Evolutionary conservation across 53 echinoderm and acorn worm species (phyloP), one percentile per base, ranked within the genome.

Genomic region (Astropecten irregularis): DNA sequence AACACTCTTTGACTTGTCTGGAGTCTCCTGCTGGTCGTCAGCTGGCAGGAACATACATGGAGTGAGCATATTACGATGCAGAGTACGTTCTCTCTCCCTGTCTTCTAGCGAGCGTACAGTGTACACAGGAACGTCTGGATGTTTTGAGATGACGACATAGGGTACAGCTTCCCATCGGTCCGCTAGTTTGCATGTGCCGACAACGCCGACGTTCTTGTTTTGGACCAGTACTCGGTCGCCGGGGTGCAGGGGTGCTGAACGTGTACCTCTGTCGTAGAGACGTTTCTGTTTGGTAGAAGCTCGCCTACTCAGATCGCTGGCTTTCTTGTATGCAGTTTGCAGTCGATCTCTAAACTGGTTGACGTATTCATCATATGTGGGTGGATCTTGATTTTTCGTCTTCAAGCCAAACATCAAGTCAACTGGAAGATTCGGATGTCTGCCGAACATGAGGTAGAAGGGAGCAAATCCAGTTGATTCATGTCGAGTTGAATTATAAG

Each of bases 401-500:
- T 22, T n/a, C 3, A 76, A 36, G 19, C 57, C 76, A 54, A 76
- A 76, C 76, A 76, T 54, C 3, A 76, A 1, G 37, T 76, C 57
- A 6, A 76, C 27, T 3, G 76, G 76, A 9, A 76, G 53, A 29
- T 84, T 71, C 22, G 58, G 69, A 26, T 69, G 70, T 3, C 84
- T 10, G 8, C 71, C 84, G 34, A 84, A 84, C 84, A 84, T 70
- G 20, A 84, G 54, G 35, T 25, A 69, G 84, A 70, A 84, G 3
- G 58, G 84, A 0, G 84, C 71, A 34, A 47, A 40, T 2, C 84
- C 84, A 1, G 69, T 55, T 1, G 84, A 40, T 2, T 84, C 84
- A 42, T 84, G 59, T 9, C 36, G 47, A 3, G 82, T 82, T 3
- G 34, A 30, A 25, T 67, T 82, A 34, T 82, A 67, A 2, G 66